Evolutionary conservation across 2,797 vertebrate genomes (phyloP).

Genomic region (Diceros bicornis): DNA sequence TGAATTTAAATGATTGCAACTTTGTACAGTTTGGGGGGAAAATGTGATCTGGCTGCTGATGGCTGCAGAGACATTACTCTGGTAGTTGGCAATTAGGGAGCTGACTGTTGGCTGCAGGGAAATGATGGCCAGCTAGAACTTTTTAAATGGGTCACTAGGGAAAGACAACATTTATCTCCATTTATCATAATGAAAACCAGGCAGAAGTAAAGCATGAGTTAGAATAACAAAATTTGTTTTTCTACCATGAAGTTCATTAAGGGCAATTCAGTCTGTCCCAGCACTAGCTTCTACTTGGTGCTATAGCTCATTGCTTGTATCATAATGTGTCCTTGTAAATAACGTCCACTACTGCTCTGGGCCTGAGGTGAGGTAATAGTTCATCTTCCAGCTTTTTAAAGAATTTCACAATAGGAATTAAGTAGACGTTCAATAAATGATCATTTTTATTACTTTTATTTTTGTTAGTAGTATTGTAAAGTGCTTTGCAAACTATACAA

Average conservation of each 20-base stretch:
- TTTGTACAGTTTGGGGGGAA: neutral
- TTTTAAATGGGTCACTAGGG: constrained; percentile 1
- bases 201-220: neutral
- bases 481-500: neutral
- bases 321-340: neutral
- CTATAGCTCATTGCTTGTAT: neutral
- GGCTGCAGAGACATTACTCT: neutral
- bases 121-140: neutral
- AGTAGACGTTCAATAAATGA: neutral
- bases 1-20: neutral
- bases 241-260: neutral
- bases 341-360: neutral
- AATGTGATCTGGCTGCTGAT: neutral
- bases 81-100: neutral
- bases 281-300: neutral
- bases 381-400: neutral
- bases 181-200: constrained; percentile 48
- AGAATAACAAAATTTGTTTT: neutral
- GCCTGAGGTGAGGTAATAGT: neutral
- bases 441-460: neutral
- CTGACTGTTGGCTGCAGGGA: neutral
- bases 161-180: neutral
- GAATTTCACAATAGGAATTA: neutral
- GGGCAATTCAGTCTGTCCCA: neutral
- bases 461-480: neutral